Base-by-base conservation (phyloP, 2,797 vertebrate species). In the Characodon lateralis region DNA sequence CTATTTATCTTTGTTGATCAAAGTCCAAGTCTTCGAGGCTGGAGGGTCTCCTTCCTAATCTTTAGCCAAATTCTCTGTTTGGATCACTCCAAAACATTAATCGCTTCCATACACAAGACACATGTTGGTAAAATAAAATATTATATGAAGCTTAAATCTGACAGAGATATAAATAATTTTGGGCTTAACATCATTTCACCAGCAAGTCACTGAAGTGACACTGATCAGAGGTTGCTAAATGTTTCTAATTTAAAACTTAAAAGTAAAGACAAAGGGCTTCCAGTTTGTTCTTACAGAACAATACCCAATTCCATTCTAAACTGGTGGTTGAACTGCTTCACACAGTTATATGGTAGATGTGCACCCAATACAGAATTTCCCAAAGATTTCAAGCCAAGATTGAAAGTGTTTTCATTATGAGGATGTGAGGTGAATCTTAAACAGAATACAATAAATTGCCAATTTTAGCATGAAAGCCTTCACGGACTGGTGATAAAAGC, bases 401-500 rank as follows among this genome's bases (percentile, higher is more conserved):
- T 35, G 59, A 79, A 63, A 77, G 71, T 28, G 48, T 85, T 83
- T 35, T 50, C 71, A 85, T 83, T 74, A 85, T 55, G 12, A 59
- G 28, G 20, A 28, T 43, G 28, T 0, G 24, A 53, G 53, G 65
- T 24, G 50, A 76, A 78, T 69, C 39, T 73, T 70, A 56, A 72
- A 77, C 58, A 48, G 61, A 8, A 12, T 12, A 46, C 5, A 39
- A 20, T 78, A 61, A 78, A 74, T 71, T 1, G 1, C 39, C 77
- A 24, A 22, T 84, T 88, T 78, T 50, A 72, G 31, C 75, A 77
- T 61, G 69, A 86, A 85, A 79, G 81, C 72, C 72, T 76, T 72
- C n/a, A 77, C 69, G 69, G 69, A 76, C 43, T 5, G 22, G 69
- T 55, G 71, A 76, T 86, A 78, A 83, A 81, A 73, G 83, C 81